These are phyloP conservation scores for Lasioglossum vierecki DNA, from an alignment of 2,888 invertebrate species.

Conservation along the genomic window DNA sequence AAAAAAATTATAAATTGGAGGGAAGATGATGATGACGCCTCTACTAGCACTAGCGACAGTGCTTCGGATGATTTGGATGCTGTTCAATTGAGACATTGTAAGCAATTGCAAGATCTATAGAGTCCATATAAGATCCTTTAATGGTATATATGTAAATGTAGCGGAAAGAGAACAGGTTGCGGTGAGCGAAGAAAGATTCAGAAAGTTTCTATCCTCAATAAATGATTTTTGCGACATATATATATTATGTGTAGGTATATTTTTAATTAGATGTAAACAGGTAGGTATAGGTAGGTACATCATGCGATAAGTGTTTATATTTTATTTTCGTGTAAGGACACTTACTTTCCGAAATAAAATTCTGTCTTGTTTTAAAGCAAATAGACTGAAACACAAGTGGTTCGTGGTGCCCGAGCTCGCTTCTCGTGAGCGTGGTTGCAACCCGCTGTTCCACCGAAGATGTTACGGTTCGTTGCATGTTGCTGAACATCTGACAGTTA, in stretches of 20 bases:
- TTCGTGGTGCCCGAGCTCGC: conserved; percentile 88
- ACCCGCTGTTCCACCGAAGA: conserved; percentile 87
- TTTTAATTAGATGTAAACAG: background rate
- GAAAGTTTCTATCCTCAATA: background rate
- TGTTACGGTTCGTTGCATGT: conserved; percentile 93
- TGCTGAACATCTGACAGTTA: conserved; percentile 92
- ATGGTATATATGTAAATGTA: background rate
- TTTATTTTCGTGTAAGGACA: background rate
- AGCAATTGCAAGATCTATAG: background rate
- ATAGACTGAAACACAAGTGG: conserved; percentile 89
- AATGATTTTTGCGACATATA: background rate
- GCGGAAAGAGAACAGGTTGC: background rate
- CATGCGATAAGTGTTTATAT: background rate
- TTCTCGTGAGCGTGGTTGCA: conserved; percentile 87
- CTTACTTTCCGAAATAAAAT: conserved; percentile 48
- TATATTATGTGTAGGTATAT: background rate
- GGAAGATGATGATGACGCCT: background rate
- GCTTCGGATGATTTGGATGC: background rate
- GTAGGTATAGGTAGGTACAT: background rate
- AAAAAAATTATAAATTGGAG: background rate
- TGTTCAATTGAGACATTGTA: background rate
- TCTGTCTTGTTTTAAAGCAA: conserved; percentile 85
- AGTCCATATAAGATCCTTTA: background rate
- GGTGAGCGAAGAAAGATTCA: background rate
- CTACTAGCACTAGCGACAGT: background rate